Conservation (phyloP, 2,797 vertebrate species). For the Megalops cyprinoides region DNA sequence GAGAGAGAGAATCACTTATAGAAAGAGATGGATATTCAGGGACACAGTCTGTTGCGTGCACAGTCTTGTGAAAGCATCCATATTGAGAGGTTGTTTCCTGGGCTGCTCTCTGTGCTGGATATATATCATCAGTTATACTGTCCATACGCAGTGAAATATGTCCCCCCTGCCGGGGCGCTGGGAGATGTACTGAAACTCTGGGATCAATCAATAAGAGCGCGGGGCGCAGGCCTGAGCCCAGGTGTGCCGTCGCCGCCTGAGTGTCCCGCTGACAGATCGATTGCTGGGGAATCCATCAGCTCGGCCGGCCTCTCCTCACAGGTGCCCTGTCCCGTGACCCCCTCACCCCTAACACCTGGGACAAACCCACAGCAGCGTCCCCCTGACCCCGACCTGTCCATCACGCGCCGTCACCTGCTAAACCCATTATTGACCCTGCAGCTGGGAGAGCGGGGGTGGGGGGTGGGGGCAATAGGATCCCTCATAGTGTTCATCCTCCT, state of each 20-base stretch:
- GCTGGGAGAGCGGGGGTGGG: background rate
- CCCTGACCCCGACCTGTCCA: slow-evolving; percentile 18
- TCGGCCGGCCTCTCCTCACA: background rate
- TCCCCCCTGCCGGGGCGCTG: background rate
- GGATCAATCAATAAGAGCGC: background rate
- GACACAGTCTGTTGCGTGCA: too few relatives aligned
- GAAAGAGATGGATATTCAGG: background rate
- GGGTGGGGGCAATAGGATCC: background rate
- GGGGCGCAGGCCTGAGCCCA: background rate
- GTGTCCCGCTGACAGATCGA: slow-evolving; percentile 13
- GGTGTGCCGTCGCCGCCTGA: background rate
- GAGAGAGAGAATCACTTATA: background rate
- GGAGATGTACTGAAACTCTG: background rate
- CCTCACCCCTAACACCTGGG: background rate
- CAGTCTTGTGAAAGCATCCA: background rate
- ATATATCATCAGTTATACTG: background rate
- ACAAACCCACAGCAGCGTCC: background rate
- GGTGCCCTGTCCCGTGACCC: slow-evolving; percentile 6
- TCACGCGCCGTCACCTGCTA: slow-evolving; percentile 18
- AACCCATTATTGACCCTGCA: slow-evolving; percentile 11
- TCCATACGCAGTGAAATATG: background rate
- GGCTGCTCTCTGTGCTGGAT: background rate
- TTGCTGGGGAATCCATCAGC: slow-evolving; percentile 11
- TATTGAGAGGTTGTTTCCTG: background rate
- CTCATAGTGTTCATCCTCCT: background rate